Base-by-base conservation (phyloP, 37 sponge, comb jelly and placozoan genomes). In the Theonella swinhoei region DNA sequence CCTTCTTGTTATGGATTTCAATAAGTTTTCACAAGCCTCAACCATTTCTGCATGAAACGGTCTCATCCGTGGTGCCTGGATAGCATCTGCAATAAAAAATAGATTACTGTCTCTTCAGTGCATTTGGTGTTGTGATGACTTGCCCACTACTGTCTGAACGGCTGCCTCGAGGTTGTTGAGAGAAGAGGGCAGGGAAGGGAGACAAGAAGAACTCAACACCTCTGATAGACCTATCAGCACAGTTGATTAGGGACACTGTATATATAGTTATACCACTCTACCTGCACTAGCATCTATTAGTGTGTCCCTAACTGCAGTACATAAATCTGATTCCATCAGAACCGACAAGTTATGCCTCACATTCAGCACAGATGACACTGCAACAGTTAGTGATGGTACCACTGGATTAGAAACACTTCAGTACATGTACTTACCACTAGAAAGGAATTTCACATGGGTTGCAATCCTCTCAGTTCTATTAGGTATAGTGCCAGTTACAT, bases 251-350 rank as follows among this genome's bases (percentile, higher is more conserved):
- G 54, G 54, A 17, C 7, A 17, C 7, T 47, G 14, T 47, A 47
- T 47, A 47, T 47, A 47, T 14, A 47, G 14, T 47, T 17, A 14
- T 17, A 47, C 54, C 54, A 17, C 54, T 47, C 14, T 41, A 85
- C 86, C 86, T 71, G 24, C 58, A 0, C 34, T 60, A 25, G 86
- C 79, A 78, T 69, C 41, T 19, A 78, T 0, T n/a, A 85, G 7
- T 23, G 86, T 70, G 71, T 85, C 86, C 22, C 40, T 28, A 20
- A 85, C 28, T n/a, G 78, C 70, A 38, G 38, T 38, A 17, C 78
- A 25, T 11, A 85, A 70, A 33, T 85, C 86, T 29, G 72, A 60
- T 17, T 38, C 62, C 61, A 37, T 28, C 24, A 85, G 20, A 14
- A 31, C 32, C 17, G 86, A 77, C 26, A 85, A 42, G 0, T 77